These are phyloP conservation scores for Odontothrips loti DNA, from an alignment of 2,888 invertebrate genomes.

Conservation along the genomic window DNA sequence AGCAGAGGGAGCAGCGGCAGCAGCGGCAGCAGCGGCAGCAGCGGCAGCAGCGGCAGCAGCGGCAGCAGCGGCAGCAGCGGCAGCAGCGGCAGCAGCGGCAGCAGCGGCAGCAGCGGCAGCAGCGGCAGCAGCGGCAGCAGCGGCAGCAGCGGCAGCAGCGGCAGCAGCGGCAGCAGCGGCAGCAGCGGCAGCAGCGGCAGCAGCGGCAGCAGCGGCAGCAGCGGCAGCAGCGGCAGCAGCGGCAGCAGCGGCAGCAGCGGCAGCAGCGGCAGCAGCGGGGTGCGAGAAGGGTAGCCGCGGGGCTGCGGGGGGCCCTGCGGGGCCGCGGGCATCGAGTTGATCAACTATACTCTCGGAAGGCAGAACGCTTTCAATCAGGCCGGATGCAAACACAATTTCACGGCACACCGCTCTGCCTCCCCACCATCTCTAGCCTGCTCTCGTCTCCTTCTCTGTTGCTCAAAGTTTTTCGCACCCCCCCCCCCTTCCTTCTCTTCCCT, in stretches of 20 bases:
- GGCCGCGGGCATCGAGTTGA: no score
- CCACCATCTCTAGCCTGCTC: neutral
- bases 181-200: neutral
- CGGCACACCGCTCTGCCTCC: neutral
- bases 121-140: neutral
- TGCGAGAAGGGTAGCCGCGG: neutral
- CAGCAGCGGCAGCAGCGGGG: neutral
- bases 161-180: neutral
- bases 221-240: neutral
- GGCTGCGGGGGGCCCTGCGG: no score
- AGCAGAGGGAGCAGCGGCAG: no score
- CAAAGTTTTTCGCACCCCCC: neutral
- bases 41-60: no score
- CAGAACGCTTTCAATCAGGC: neutral
- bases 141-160: neutral
- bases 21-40: neutral
- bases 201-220: neutral
- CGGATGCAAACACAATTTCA: slow-evolving; percentile 6
- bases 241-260: no score
- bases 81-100: neutral
- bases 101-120: neutral
- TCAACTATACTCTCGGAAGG: no score
- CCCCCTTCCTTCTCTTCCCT: neutral
- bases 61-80: neutral
- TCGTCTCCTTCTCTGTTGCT: neutral